Conservation (phyloP, 2,797 vertebrate genomes). For the Coranthus polyacanthus region DNA sequence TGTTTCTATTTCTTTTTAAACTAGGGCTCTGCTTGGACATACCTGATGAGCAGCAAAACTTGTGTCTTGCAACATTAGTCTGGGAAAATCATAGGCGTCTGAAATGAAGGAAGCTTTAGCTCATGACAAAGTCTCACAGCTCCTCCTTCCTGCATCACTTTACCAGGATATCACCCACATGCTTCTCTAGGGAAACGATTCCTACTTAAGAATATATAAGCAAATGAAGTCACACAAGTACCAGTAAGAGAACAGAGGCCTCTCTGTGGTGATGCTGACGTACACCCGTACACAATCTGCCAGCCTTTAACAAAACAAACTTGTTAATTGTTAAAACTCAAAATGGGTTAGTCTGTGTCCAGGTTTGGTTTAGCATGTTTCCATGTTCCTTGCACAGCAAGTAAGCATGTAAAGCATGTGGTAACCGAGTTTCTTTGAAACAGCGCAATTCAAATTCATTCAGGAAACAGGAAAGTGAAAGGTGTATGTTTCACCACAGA, state of each 20-base stretch:
- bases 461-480: slow-evolving; percentile 2
- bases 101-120: background rate
- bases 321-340: slow-evolving; percentile 40
- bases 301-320: slow-evolving; percentile 30
- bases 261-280: slow-evolving; percentile 1
- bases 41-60: too few relatives aligned
- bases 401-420: slow-evolving; percentile 6
- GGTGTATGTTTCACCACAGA: background rate
- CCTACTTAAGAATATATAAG: slow-evolving; percentile 15
- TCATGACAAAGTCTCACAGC: background rate
- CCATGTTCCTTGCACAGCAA: slow-evolving; percentile 36
- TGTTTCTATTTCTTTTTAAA: too few relatives aligned
- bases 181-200: background rate
- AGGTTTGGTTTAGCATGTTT: slow-evolving; percentile 24
- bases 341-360: slow-evolving; percentile 2
- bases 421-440: too few relatives aligned
- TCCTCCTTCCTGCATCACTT: background rate
- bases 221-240: slow-evolving; percentile 39
- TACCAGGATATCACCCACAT: background rate
- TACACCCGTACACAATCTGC: background rate
- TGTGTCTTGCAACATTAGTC: background rate
- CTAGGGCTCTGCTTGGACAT: background rate
- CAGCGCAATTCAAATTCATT: background rate
- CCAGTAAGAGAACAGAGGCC: slow-evolving; percentile 27
- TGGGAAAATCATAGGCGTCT: background rate